These are phyloP conservation scores for Microhierax caerulescens DNA, from an alignment of 2,797 vertebrate species.

Conservation along the genomic window DNA sequence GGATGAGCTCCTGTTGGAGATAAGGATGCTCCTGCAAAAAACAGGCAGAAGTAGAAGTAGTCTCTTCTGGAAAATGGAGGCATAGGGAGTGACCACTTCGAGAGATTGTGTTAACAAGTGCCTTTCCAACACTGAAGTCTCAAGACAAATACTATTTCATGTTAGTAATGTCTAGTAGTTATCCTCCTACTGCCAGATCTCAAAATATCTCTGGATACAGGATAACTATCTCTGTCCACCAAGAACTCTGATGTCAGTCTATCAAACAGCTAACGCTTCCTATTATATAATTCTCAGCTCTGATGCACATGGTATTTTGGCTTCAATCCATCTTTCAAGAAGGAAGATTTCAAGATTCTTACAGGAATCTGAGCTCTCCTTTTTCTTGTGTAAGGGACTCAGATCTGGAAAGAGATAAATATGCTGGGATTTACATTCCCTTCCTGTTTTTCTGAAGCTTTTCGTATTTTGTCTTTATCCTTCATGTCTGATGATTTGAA, in stretches of 20 bases:
- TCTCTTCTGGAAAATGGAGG: not conserved
- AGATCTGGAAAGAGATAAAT: not conserved
- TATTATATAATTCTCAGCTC: not conserved
- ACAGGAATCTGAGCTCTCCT: not conserved
- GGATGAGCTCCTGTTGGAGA: not conserved
- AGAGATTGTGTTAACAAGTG: not conserved
- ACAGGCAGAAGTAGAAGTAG: not conserved
- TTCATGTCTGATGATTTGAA: constrained; percentile 15
- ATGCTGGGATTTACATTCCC: not conserved
- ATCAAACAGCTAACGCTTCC: not conserved
- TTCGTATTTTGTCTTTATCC: not conserved
- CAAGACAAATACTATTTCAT: not conserved
- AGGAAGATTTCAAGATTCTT: not conserved
- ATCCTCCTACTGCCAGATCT: not conserved
- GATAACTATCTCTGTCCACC: not conserved
- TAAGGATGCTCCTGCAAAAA: not conserved
- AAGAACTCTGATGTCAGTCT: not conserved
- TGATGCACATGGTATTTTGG: not conserved
- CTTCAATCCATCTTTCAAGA: not conserved
- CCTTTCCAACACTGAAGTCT: not conserved
- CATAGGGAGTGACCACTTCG: not conserved
- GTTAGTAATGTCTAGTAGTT: not conserved
- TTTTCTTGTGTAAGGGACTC: not conserved
- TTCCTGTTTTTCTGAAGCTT: constrained; percentile 12
- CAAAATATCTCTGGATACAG: not conserved